Base-by-base conservation (phyloP, 2,113 vertebrate genomes). In the Equus przewalskii region DNA sequence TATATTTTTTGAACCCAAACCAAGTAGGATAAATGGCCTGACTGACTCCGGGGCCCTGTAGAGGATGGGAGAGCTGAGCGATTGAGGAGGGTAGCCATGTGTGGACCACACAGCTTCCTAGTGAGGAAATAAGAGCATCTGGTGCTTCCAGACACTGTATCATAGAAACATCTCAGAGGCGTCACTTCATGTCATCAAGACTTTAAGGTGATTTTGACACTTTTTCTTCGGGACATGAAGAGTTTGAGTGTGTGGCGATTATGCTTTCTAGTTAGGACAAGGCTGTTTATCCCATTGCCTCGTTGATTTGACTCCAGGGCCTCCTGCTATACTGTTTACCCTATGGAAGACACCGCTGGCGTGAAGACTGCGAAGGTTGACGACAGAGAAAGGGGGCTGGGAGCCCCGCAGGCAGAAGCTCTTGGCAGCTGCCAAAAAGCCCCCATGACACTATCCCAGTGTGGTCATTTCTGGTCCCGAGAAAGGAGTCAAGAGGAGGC, bases 391-490 rank as follows among this genome's bases (percentile, higher is more conserved):
- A 11, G 19, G 28, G 51, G 36, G 19, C 13, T 44, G 26, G 84
- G 65, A 26, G n/a, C 51, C 85, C 67, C 3, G 30, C 36, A 1
- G 16, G 41, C 69, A 24, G 54, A 33, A 8, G 54, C 85, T 24
- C 4, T 88, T 3, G 54, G 69, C 72, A 19, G 33, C 15, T n/a
- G 65, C 90, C 28, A 24, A 18, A 21, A 82, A n/a, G 62, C 28
- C 44, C 46, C 15, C 0, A 14, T 0, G n/a, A n/a, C 30, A 7
- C n/a, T 11, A 14, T 41, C 62, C n/a, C 41, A 3, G 41, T 16
- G 75, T 80, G 73, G 56, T 73, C 21, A 6, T n/a, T 79, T 72
- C 19, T 62, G 73, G 60, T 26, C 95, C 36, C 5, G 36, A 82
- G 46, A 30, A n/a, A 58, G 65, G 70, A 28, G 36, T n/a, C 28